A percentile compares a stretch with the other conserved stretches of the same genome.
Conservation (phyloP, 2,888 invertebrate genomes). For the Anodontia alba region DNA sequence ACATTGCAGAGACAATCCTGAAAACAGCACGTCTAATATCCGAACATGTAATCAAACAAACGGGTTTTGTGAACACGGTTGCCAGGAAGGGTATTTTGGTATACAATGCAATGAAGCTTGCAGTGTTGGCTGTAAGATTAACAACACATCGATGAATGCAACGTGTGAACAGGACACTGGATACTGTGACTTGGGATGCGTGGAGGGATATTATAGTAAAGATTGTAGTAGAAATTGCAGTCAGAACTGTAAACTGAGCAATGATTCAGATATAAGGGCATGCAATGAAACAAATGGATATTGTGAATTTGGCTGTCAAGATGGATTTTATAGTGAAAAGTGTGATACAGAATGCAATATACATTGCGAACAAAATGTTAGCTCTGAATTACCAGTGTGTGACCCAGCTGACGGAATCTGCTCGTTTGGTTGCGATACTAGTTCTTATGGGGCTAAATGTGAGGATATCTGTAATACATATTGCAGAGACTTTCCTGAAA, state of each 20-base stretch:
- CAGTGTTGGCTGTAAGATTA: not conserved
- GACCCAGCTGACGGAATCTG: not conserved
- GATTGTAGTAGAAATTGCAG: not conserved
- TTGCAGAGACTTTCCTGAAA: not conserved
- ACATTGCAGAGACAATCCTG: not conserved
- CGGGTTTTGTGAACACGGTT: not conserved
- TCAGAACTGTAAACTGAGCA: not conserved
- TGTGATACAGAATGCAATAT: not conserved
- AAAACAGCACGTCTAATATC: not conserved
- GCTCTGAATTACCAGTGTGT: not conserved
- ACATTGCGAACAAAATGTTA: not conserved
- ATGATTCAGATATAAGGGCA: not conserved
- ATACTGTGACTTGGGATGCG: not conserved
- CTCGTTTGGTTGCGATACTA: not conserved
- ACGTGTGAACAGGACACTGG: not conserved
- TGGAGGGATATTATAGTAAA: not conserved
- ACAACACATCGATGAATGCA: not conserved
- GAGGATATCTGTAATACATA: not conserved
- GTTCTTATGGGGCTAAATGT: not conserved
- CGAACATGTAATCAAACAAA: not conserved
- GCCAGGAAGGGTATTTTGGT: not conserved
- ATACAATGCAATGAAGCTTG: not conserved
- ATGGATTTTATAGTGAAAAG: not conserved
- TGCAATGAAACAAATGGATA: constrained; percentile 6
- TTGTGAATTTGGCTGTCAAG: constrained; percentile 1